Evolutionary conservation across 2,113 vertebrate genomes (phyloP).

Genomic region (Amazona guildingii): DNA sequence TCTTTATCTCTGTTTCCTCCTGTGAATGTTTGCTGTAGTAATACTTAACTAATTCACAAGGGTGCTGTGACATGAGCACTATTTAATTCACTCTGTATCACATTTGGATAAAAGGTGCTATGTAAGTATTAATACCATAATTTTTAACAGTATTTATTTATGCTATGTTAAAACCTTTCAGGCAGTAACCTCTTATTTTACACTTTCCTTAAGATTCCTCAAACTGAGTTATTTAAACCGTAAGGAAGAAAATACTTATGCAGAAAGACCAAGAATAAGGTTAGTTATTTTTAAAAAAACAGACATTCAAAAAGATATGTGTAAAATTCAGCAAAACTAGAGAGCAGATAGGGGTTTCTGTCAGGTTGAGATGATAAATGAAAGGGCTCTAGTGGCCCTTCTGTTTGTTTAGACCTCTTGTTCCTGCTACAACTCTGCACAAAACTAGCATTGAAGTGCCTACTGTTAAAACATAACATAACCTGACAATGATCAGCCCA

Average conservation of each 20-base stretch:
- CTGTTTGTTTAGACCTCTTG: conserved; percentile 88
- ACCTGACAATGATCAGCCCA: conserved; percentile 84
- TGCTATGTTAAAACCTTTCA: background rate
- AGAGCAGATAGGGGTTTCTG: conserved; percentile 68
- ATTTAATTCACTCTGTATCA: background rate
- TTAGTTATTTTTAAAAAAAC: background rate
- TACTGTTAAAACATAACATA: conserved; percentile 87
- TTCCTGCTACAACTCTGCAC: conserved; percentile 83
- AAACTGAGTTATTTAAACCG: conserved; percentile 4
- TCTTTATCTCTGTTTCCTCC: conserved; percentile 7
- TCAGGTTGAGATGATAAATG: conserved; percentile 84
- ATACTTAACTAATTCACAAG: background rate
- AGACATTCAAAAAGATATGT: background rate
- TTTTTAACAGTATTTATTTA: background rate
- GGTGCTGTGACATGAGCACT: background rate
- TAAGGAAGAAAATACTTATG: background rate
- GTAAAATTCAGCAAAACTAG: conserved; percentile 22
- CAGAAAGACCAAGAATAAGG: background rate
- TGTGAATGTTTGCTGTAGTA: conserved; percentile 6
- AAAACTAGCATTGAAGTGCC: conserved; percentile 81
- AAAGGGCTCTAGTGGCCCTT: conserved; percentile 74
- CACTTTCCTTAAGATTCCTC: background rate
- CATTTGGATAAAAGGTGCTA: background rate
- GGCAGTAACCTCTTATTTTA: background rate
- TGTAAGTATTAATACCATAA: background rate